A percentile compares a stretch with the other conserved stretches of the same genome.
Conservation (phyloP, 1,140 invertebrate genomes). For the Spodoptera frugiperda region DNA sequence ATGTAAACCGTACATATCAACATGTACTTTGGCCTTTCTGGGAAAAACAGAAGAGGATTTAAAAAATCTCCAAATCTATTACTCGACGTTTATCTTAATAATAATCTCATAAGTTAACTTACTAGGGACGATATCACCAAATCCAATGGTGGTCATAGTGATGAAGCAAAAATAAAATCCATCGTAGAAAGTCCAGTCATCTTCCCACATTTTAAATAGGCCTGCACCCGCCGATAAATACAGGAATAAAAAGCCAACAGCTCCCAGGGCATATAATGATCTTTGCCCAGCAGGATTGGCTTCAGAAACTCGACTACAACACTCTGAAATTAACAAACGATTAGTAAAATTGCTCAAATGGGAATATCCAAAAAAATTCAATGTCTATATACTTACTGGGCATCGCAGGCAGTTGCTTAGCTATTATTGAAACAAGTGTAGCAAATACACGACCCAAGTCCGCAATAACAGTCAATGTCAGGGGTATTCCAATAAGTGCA, state of each 20-base stretch:
- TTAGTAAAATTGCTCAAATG: too few relatives aligned
- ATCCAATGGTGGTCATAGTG: constrained; percentile 97
- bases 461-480: constrained; percentile 97
- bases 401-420: constrained; percentile 86
- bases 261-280: constrained; percentile 89
- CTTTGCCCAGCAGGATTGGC: constrained; percentile 82
- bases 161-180: constrained; percentile 98
- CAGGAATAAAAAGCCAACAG: constrained; percentile 90
- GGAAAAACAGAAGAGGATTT: constrained; percentile 49
- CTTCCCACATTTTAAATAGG: constrained; percentile 92
- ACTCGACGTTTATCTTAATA: too few relatives aligned
- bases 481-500: constrained; percentile 96
- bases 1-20: constrained; percentile 96
- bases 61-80: neutral
- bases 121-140: constrained; percentile 97
- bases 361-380: neutral
- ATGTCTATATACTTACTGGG: constrained; percentile 71
- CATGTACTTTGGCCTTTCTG: constrained; percentile 95
- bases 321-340: constrained; percentile 64
- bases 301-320: constrained; percentile 74
- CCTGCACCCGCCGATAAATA: constrained; percentile 93
- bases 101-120: constrained; percentile 75
- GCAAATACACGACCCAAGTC: constrained; percentile 96
- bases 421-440: constrained; percentile 90
- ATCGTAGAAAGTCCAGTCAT: constrained; percentile 96